Evolutionary conservation across 92 coral and sea anemone genomes (phyloP).

Genomic region (Pocillopora grandis): DNA sequence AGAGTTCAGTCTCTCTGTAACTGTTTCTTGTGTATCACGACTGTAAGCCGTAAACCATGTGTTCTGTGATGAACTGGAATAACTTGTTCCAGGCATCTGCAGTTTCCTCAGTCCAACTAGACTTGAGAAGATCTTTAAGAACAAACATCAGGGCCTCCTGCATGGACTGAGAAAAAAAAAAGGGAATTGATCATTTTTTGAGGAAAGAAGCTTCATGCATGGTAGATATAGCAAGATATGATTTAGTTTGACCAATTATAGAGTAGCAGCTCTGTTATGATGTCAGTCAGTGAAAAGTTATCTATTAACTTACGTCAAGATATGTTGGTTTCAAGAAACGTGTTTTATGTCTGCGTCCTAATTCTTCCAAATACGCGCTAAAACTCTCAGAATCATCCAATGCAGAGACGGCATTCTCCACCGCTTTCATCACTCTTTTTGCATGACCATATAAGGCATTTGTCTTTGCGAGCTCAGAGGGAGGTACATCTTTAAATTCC

Average conservation of each 20-base stretch:
- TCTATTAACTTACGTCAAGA: constrained; percentile 63
- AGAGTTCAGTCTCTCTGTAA: neutral
- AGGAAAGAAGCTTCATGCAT: neutral
- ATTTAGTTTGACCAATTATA: no score
- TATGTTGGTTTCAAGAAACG: constrained; percentile 71
- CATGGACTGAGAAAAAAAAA: constrained; percentile 56
- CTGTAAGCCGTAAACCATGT: constrained; percentile 64
- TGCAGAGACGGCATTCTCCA: constrained; percentile 78
- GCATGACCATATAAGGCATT: constrained; percentile 77
- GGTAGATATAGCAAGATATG: neutral
- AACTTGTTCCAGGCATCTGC: constrained; percentile 70
- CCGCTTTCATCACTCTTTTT: constrained; percentile 83
- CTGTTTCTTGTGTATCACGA: neutral
- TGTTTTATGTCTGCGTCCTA: constrained; percentile 77
- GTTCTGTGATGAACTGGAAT: constrained; percentile 50
- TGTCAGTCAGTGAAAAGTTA: neutral
- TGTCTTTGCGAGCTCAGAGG: constrained; percentile 65
- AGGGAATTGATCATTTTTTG: neutral
- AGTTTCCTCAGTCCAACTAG: constrained; percentile 70
- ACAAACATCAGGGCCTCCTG: constrained; percentile 60
- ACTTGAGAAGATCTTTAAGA: constrained; percentile 48
- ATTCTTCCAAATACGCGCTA: constrained; percentile 75
- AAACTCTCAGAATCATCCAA: constrained; percentile 70
- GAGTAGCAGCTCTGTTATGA: neutral
- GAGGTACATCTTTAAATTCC: constrained; percentile 65